Percentiles rank a stretch among this genome's conserved stretches.
Evolutionary conservation across 2,113 vertebrate species (phyloP).

Genomic region (Ammospiza caudacuta): DNA sequence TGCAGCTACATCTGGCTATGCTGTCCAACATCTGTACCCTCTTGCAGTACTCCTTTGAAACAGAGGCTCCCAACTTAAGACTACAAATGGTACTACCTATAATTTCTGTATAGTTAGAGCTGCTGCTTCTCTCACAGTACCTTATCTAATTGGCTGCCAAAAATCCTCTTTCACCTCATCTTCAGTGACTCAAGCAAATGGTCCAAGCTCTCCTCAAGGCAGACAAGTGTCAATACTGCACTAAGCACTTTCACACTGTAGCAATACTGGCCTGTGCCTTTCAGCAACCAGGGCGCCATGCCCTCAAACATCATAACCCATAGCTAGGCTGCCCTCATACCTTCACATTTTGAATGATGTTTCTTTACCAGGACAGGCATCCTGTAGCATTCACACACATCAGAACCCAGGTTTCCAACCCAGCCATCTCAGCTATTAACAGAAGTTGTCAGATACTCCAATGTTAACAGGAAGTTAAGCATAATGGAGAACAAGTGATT

Average conservation of each 20-base stretch:
- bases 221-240: not conserved
- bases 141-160: not conserved
- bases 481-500: not conserved
- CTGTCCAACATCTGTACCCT: not conserved
- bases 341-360: no score
- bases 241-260: not conserved
- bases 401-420: rapidly evolving
- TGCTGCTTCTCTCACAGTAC: not conserved
- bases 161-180: not conserved
- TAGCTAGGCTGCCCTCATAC: no score
- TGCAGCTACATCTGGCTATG: not conserved
- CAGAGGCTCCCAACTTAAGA: not conserved
- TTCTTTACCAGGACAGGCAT: no score
- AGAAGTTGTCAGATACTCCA: not conserved
- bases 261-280: not conserved
- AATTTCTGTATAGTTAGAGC: not conserved
- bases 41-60: not conserved
- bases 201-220: not conserved
- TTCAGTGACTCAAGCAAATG: not conserved
- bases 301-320: no score
- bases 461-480: not conserved
- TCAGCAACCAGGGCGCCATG: not conserved
- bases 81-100: not conserved
- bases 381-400: not conserved
- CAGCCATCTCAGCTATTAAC: not conserved